These are phyloP conservation scores for Solea solea DNA, from an alignment of 2,113 vertebrate genomes.

Conservation along the genomic window DNA sequence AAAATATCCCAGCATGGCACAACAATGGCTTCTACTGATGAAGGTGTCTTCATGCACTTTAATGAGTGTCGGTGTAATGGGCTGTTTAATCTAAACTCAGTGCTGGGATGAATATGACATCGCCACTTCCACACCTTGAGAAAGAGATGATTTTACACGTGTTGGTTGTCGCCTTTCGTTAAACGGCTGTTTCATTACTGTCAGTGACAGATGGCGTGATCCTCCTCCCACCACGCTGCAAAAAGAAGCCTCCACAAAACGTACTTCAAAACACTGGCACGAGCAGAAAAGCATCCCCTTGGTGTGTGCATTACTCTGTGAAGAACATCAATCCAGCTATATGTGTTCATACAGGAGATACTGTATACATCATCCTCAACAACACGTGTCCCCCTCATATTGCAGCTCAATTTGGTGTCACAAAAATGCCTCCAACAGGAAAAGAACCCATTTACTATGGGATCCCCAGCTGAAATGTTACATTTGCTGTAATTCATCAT, in stretches of 20 bases:
- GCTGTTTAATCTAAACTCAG: conserved; percentile 71
- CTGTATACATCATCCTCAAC: conserved; percentile 34
- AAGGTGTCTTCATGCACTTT: conserved; percentile 55
- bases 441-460: conserved; percentile 49
- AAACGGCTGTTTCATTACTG: conserved; percentile 75
- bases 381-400: conserved; percentile 43
- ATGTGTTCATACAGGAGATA: conserved; percentile 33
- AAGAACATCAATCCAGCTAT: conserved; percentile 34
- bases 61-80: conserved; percentile 68
- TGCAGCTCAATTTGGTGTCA: conserved; percentile 46
- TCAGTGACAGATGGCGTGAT: conserved; percentile 65
- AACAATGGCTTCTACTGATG: conserved; percentile 3
- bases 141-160: conserved; percentile 73
- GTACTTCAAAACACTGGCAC: conserved; percentile 24
- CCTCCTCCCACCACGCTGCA: conserved; percentile 37
- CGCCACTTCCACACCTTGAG: conserved; percentile 72
- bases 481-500: conserved; percentile 75
- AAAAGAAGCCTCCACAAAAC: conserved; percentile 33
- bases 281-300: conserved; percentile 25
- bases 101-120: conserved; percentile 70
- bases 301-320: conserved; percentile 31
- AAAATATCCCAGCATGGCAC: conserved; percentile 9
- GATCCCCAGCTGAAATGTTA: conserved; percentile 69
- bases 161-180: conserved; percentile 73
- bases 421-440: conserved; percentile 47